These are phyloP conservation scores for Cephus runcator DNA, from an alignment of 2,888 invertebrate species.

Conservation along the genomic window DNA sequence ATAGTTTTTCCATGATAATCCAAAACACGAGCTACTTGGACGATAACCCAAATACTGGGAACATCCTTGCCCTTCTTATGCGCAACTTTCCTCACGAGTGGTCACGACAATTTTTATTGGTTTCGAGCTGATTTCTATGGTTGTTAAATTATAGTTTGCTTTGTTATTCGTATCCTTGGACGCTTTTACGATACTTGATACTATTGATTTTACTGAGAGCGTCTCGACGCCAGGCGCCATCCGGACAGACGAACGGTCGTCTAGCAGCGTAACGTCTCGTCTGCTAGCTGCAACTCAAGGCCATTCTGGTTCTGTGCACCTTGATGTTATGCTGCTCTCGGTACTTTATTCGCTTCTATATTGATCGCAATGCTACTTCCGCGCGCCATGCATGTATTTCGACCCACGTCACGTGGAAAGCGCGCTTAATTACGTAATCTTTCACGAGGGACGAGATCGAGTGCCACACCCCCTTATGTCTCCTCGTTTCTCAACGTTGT, in stretches of 20 bases:
- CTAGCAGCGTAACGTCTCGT: conserved; percentile 20
- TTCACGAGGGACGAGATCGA: conserved; percentile 26
- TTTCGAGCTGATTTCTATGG: not conserved
- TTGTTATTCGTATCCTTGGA: not conserved
- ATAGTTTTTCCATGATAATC: not conserved
- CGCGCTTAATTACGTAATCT: conserved; percentile 51
- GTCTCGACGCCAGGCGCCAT: conserved; percentile 34
- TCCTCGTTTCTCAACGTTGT: not conserved
- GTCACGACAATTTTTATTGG: not conserved
- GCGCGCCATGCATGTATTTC: conserved; percentile 33
- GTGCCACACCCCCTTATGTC: conserved; percentile 52
- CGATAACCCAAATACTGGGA: not conserved
- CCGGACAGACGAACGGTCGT: conserved; percentile 14
- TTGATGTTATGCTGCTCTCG: not conserved
- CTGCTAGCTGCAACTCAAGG: conserved; percentile 26
- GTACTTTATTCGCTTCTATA: conserved; percentile 34
- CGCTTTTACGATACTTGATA: not conserved
- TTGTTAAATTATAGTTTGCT: not conserved
- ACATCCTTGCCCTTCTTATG: not conserved
- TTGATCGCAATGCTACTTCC: conserved; percentile 35
- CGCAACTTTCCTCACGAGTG: not conserved
- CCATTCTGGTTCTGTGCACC: conserved; percentile 23
- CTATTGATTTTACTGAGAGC: conserved; percentile 33
- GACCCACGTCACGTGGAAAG: conserved; percentile 49
- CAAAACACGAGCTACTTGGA: not conserved